Conservation (phyloP, 64 coral and sea anemone species). For the Montipora foliosa region DNA sequence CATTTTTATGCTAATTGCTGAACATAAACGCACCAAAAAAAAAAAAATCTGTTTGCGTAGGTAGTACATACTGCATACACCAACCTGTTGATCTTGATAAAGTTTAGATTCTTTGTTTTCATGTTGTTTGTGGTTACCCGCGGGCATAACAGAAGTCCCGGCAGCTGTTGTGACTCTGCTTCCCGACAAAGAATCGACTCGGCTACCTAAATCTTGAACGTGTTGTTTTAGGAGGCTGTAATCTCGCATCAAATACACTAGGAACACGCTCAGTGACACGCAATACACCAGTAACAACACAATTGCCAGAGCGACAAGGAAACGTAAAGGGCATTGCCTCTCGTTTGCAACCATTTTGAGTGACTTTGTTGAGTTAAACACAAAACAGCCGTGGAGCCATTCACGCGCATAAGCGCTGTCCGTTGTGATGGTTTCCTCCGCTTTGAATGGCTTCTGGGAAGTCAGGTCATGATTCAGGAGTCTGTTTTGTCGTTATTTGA, state of each 20-base stretch:
- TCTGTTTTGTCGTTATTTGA: neutral
- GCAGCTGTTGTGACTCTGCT: neutral
- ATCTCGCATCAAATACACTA: conserved; percentile 51
- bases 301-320: conserved; percentile 12
- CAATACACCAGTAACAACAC: conserved; percentile 47
- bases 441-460: neutral
- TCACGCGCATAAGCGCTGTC: neutral
- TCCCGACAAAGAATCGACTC: neutral
- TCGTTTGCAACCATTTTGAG: conserved; percentile 10
- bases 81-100: neutral
- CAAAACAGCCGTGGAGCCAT: neutral
- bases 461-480: neutral
- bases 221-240: conserved; percentile 5
- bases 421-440: neutral
- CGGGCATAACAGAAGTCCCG: neutral
- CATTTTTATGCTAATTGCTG: neutral
- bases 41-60: neutral
- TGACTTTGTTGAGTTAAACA: neutral
- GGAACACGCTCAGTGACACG: conserved; percentile 34
- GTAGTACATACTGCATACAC: neutral
- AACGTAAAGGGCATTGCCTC: neutral
- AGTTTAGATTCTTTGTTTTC: conserved; percentile 3
- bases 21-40: neutral
- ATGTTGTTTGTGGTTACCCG: neutral
- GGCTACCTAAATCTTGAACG: conserved; percentile 22